Percentiles rank a stretch among this genome's conserved stretches.
Conservation (phyloP, 1,140 invertebrate genomes). For the Drosophila parvula region DNA sequence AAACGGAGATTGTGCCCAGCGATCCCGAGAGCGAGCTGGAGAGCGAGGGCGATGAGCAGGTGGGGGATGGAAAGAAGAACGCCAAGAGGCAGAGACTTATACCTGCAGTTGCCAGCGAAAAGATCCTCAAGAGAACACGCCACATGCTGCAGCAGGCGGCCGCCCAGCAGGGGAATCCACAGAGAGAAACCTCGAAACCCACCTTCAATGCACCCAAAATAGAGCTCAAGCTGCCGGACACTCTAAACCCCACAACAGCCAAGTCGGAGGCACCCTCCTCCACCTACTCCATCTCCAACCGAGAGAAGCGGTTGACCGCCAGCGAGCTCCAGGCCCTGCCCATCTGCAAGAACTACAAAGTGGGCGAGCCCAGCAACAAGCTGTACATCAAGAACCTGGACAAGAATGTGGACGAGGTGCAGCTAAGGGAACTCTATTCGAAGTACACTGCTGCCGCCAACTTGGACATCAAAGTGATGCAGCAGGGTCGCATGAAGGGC, state of each 20-base stretch:
- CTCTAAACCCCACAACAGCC: not conserved
- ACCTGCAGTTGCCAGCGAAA: not conserved
- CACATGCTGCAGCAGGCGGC: slow-evolving; percentile 60
- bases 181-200: not conserved
- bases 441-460: slow-evolving; percentile 86
- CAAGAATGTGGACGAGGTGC: slow-evolving; percentile 90
- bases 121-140: slow-evolving; percentile 48
- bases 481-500: slow-evolving; percentile 97
- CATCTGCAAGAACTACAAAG: slow-evolving; percentile 94
- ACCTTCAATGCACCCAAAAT: slow-evolving; percentile 39
- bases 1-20: slow-evolving; percentile 49
- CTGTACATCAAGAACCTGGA: slow-evolving; percentile 97
- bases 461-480: slow-evolving; percentile 90
- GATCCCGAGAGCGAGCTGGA: slow-evolving; percentile 86
- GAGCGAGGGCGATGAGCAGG: slow-evolving; percentile 85
- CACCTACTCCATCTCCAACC: not conserved
- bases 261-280: not conserved
- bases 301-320: slow-evolving; percentile 86
- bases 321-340: slow-evolving; percentile 91
- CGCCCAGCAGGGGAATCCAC: slow-evolving; percentile 5
- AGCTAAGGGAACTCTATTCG: slow-evolving; percentile 92
- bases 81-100: slow-evolving; percentile 86
- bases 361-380: slow-evolving; percentile 91
- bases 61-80: slow-evolving; percentile 3
- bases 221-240: slow-evolving; percentile 53